Evolutionary conservation across 2,888 invertebrate genomes (phyloP), one percentile per base, ranked within the genome.

Genomic region (Gymnosoma rotundatum): DNA sequence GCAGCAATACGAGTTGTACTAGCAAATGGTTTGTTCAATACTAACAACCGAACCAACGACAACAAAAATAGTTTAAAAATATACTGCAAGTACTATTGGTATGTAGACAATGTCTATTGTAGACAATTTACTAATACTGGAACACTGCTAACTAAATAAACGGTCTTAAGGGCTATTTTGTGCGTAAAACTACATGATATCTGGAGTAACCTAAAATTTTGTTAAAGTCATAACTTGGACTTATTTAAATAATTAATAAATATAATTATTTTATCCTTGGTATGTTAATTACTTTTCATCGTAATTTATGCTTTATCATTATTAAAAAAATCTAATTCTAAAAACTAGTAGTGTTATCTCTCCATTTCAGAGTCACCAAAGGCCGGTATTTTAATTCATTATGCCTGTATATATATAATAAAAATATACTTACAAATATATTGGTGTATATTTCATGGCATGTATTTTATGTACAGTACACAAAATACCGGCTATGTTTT

Each of bases 401-500:
- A 16, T 63, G 61, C 12, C 4, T 12, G 42, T 12, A 12, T 42
- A 42, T 42, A 42, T 12, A n/a, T 42, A 9, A 9, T 42, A 6
- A 42, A 10, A 42, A 6, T 42, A 42, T 18, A 14, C 20, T 9
- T 25, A 60, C 14, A 50, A n/a, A 50, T 38, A 25, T 61, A 20
- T 42, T 8, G 14, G 16, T 45, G 21, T 21, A 63, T 63, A 70
- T 48, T 48, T 48, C 48, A 78, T 50, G 42, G 45, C 14, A 60
- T 79, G 45, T 60, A 73, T 21, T 72, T 79, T 56, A 72, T 79
- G 70, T 75, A 76, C 75, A 76, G 79, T 76, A 66, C 75, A 79
- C 64, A 79, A 75, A 83, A 67, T 83, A 76, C 83, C 79, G 83
- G 75, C 79, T 76, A 80, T 67, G 80, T 83, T 83, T 76, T 67